phyloP scores from a whole-genome alignment of 2,113 vertebrate species.

The Atrichornis clamosus region DNA sequence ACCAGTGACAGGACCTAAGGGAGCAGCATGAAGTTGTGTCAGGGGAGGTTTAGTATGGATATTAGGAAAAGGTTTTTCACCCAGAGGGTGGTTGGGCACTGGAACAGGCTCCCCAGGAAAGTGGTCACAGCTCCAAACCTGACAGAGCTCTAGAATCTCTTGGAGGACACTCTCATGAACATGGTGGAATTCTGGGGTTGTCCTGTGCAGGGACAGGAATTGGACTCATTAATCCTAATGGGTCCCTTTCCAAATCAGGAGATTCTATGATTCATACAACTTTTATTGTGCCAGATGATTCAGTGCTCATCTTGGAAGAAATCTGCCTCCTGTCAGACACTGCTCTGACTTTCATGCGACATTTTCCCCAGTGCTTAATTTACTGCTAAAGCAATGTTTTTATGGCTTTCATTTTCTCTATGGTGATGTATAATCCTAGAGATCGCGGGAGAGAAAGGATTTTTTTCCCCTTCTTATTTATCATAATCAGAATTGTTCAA shows the following conservation, averaged over 20 bases:
- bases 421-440: background rate
- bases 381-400: background rate
- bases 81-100: background rate
- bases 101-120: background rate
- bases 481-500: background rate
- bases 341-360: background rate
- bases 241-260: background rate
- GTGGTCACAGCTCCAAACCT: too few species aligned
- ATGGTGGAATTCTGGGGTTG: background rate
- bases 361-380: background rate
- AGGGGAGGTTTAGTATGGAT: background rate
- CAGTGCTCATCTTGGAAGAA: background rate
- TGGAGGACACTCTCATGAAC: background rate
- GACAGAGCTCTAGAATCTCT: background rate
- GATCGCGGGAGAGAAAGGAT: background rate
- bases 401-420: background rate
- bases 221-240: background rate
- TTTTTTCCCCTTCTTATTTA: background rate
- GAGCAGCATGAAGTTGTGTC: background rate
- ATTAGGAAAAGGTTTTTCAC: background rate
- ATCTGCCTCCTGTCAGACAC: background rate
- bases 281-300: background rate
- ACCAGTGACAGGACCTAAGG: background rate
- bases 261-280: background rate
- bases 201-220: background rate